phyloP scores from a whole-genome alignment of 2,113 vertebrate genomes.

The Trogon surrucura region DNA sequence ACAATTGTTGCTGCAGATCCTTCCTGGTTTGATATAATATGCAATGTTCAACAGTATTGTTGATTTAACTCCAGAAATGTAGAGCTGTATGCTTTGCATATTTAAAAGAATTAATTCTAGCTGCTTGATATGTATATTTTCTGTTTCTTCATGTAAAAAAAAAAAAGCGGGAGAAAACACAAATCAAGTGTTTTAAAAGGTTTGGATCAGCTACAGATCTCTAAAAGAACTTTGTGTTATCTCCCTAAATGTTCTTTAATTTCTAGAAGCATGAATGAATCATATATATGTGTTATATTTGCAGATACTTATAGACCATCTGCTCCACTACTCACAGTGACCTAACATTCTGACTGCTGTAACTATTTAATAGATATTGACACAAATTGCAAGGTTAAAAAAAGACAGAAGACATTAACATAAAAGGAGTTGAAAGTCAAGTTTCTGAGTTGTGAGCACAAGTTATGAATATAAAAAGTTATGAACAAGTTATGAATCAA shows the following conservation, averaged over 20 bases:
- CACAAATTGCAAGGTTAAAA: background rate
- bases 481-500: background rate
- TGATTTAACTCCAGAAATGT: background rate
- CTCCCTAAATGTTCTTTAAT: background rate
- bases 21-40: background rate
- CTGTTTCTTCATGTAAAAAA: background rate
- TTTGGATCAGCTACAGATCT: background rate
- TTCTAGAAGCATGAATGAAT: background rate
- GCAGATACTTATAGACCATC: background rate
- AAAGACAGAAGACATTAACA: background rate
- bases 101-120: background rate
- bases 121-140: background rate
- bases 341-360: background rate
- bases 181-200: background rate
- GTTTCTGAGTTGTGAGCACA: background rate
- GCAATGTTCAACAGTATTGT: background rate
- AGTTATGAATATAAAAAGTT: background rate
- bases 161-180: background rate
- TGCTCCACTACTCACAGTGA: background rate
- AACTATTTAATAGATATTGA: background rate
- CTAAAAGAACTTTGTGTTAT: background rate
- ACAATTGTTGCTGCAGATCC: background rate
- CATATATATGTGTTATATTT: background rate
- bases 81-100: background rate
- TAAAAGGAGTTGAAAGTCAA: background rate